phyloP scores from a whole-genome alignment of 2,888 invertebrate species.

The Mesodorylaimus sp. region DNA sequence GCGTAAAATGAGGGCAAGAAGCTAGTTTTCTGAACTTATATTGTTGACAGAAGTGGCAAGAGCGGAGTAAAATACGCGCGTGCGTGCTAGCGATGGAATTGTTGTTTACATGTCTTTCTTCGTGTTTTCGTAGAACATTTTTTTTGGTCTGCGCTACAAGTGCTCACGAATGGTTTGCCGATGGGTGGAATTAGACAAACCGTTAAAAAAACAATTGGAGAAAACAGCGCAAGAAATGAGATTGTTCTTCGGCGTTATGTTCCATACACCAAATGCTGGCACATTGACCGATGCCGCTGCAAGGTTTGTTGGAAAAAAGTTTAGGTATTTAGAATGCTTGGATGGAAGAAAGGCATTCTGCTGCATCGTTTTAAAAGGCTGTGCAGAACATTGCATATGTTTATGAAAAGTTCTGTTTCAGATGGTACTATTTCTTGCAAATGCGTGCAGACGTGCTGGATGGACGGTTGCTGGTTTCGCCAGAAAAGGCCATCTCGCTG shows the following conservation, averaged over 20 bases:
- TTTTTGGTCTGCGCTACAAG: conserved; percentile 76
- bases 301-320: conserved; percentile 39
- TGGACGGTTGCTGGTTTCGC: conserved; percentile 53
- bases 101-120: background rate
- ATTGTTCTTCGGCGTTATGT: conserved; percentile 75
- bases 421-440: conserved; percentile 85
- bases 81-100: too few relatives aligned
- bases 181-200: conserved; percentile 84
- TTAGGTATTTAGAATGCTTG: background rate
- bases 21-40: too few relatives aligned
- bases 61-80: too few relatives aligned
- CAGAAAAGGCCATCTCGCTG: conserved; percentile 70
- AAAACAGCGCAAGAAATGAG: conserved; percentile 64
- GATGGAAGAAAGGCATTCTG: background rate
- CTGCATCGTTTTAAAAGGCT: background rate
- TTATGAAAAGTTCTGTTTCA: conserved; percentile 30
- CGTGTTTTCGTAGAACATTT: conserved; percentile 46
- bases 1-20: too few relatives aligned
- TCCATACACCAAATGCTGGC: conserved; percentile 72
- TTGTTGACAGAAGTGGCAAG: too few relatives aligned
- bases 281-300: conserved; percentile 79
- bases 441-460: conserved; percentile 83
- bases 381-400: background rate
- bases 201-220: conserved; percentile 78
- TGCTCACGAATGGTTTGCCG: conserved; percentile 42